Base-by-base conservation (phyloP, 2,888 invertebrate genomes). In the Scrobipalpa atriplicella region DNA sequence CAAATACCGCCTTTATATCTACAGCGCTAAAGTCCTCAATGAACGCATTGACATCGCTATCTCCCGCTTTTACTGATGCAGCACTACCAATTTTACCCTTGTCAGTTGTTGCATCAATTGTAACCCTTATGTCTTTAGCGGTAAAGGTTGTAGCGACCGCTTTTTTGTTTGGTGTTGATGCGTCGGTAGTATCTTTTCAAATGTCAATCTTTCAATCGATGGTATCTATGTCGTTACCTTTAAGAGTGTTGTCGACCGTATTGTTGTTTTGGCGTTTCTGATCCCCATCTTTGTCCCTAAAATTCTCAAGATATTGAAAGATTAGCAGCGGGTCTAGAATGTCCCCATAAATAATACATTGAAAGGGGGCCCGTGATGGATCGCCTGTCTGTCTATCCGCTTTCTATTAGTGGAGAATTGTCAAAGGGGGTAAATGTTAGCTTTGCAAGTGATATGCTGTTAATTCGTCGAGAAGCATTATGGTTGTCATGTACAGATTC, bases 291-390 rank as follows among this genome's bases (percentile, higher is more conserved):
- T 70, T 82, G 86, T 88, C 82, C 77, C 89, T 85, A 79, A 87
- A 90, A 89, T 89, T 89, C 86, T 90, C 84, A 87, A 90, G 92
- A 92, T 92, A 92, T 92, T 91, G 92, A 91, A 92, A 91, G 92
- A 92, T 92, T 92, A 92, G 90, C 90, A 85, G 84, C 84, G 85
- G 88, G 88, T 86, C 82, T 82, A 82, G 84, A 82, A 86, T 89
- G 90, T 87, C 87, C 87, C 91, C 82, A 91, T 92, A 92, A 92
- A 92, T 92, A 92, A 92, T 91, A 91, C 91, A 92, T 91, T 80
- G 90, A 83, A 82, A 84, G 86, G 90, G 90, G 86, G 73, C 75
- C 73, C 62, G 87, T 92, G 92, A 92, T 92, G 90, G 92, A 92
- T 92, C 82, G 89, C 88, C 90, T 83, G 80, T 84, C 82, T 87